Evolutionary conservation across 1,140 invertebrate genomes (phyloP).

Genomic region (Drosophila subobscura): DNA sequence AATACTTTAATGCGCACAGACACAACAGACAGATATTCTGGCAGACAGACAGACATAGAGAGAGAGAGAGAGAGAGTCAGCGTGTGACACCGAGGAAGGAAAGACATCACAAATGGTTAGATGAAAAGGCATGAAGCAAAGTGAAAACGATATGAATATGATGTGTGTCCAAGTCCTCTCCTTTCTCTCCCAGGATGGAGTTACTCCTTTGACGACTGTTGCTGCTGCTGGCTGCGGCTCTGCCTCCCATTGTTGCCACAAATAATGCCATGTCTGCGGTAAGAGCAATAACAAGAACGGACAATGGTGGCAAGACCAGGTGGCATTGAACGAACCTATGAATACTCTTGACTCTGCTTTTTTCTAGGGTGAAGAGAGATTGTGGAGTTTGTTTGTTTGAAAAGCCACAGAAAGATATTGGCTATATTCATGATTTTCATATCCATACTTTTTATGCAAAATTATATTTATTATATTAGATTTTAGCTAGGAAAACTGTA

Average conservation of each 20-base stretch:
- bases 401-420: too few relatives aligned
- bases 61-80: background rate
- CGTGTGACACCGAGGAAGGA: constrained; percentile 6
- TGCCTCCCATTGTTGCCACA: constrained; percentile 6
- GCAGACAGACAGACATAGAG: background rate
- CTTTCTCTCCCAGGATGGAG: background rate
- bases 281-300: constrained; percentile 19
- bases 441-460: too few relatives aligned
- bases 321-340: too few relatives aligned
- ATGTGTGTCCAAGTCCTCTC: background rate
- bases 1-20: constrained; percentile 55
- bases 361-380: too few relatives aligned
- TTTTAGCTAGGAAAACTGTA: too few relatives aligned
- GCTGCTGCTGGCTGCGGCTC: constrained; percentile 26
- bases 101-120: constrained; percentile 31
- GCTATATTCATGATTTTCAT: too few relatives aligned
- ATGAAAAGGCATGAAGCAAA: constrained; percentile 56
- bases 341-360: too few relatives aligned
- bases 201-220: constrained; percentile 1
- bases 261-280: constrained; percentile 58
- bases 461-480: too few relatives aligned
- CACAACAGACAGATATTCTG: background rate
- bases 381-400: too few relatives aligned
- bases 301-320: too few relatives aligned
- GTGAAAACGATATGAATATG: constrained; percentile 37